Conservation (phyloP, 2,113 vertebrate genomes). For the Eulemur rufifrons region DNA sequence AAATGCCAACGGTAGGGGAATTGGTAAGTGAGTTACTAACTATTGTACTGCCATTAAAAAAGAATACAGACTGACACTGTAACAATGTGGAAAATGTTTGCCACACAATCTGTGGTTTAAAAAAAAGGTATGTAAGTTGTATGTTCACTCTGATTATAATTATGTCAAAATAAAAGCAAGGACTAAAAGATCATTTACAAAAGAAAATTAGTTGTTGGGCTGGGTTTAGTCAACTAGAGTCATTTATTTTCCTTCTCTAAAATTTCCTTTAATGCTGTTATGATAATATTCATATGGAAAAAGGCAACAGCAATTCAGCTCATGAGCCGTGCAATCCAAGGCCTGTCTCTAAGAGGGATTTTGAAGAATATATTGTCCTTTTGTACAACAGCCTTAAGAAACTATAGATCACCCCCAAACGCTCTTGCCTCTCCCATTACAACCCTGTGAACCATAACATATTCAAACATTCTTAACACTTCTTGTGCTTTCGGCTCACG, state of each 20-base stretch:
- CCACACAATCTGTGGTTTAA: background rate
- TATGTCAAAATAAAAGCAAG: background rate
- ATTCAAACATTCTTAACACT: background rate
- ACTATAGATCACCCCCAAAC: background rate
- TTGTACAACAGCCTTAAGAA: background rate
- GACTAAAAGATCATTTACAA: background rate
- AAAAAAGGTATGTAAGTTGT: background rate
- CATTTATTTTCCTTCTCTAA: conserved; percentile 39
- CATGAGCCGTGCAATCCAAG: background rate
- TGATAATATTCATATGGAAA: conserved; percentile 41
- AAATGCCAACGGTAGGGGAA: background rate
- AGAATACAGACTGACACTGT: background rate
- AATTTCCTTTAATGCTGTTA: conserved; percentile 30
- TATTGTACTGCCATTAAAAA: background rate
- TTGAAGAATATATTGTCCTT: background rate
- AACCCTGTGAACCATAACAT: background rate
- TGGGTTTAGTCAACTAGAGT: conserved; percentile 27
- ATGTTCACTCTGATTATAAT: conserved; percentile 42
- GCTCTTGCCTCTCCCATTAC: background rate
- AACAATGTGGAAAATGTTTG: background rate
- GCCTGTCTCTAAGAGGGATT: background rate
- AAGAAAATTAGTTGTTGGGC: conserved; percentile 52
- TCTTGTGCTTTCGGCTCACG: background rate
- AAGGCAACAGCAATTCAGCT: conserved; percentile 2
- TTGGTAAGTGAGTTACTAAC: background rate